These are phyloP conservation scores for Tipula helvola DNA, from an alignment of 2,888 invertebrate genomes.

Conservation along the genomic window DNA sequence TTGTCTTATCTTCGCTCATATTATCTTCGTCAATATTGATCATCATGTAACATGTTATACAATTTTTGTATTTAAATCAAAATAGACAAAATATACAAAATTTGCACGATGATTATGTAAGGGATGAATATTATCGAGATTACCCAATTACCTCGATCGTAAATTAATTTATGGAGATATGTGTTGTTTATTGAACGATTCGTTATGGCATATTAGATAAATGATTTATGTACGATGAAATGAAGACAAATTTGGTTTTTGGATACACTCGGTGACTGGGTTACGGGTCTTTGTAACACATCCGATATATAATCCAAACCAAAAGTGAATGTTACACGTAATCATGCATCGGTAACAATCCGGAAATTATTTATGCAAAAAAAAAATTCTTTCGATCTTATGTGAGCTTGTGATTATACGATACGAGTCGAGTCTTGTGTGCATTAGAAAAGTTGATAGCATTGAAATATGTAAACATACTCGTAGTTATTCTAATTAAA, in stretches of 20 bases:
- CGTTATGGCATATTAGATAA: background rate
- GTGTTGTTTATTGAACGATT: background rate
- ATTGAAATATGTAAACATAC: background rate
- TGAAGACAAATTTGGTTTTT: background rate
- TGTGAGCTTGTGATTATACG: background rate
- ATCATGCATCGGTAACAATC: background rate
- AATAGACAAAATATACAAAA: background rate
- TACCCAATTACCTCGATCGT: background rate
- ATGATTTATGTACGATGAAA: no score
- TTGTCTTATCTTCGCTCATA: background rate
- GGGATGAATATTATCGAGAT: background rate
- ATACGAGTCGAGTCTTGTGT: no score
- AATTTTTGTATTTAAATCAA: background rate
- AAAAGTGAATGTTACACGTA: background rate
- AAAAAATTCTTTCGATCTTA: background rate
- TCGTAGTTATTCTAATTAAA: background rate
- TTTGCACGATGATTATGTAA: background rate
- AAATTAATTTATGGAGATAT: background rate
- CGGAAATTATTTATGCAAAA: background rate
- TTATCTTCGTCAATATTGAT: background rate
- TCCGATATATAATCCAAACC: background rate
- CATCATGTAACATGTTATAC: background rate
- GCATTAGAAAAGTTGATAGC: background rate
- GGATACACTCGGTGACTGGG: background rate
- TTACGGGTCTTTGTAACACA: background rate